Conservation (phyloP, 2,797 vertebrate species). For the Oophaga sylvatica region DNA sequence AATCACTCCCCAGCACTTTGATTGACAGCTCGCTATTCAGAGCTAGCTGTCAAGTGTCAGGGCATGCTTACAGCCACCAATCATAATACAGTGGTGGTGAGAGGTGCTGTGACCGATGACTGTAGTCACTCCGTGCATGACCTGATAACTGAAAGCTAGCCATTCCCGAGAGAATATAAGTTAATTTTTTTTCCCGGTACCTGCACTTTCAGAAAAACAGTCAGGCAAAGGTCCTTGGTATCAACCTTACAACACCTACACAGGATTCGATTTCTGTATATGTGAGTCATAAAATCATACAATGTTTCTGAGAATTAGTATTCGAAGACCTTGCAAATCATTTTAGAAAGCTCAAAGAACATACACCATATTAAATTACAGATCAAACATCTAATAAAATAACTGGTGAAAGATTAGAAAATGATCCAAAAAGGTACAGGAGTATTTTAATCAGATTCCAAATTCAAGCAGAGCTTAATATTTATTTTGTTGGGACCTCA, state of each 20-base stretch:
- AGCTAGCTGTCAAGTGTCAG: too few species aligned
- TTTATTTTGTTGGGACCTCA: neutral
- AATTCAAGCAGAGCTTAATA: neutral
- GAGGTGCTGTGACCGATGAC: too few species aligned
- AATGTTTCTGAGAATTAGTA: neutral
- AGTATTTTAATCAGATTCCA: neutral
- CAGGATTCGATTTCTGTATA: neutral
- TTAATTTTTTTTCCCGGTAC: too few species aligned
- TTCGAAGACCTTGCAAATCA: constrained; percentile 8
- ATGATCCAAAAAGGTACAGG: neutral
- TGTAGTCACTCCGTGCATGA: too few species aligned
- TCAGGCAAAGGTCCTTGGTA: neutral
- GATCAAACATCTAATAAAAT: neutral
- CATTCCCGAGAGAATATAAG: too few species aligned
- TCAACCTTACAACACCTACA: neutral
- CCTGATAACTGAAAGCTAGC: too few species aligned
- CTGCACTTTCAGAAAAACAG: too few species aligned
- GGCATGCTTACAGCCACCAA: too few species aligned
- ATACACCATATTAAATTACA: constrained; percentile 1
- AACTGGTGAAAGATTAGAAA: neutral
- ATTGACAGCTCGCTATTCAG: too few species aligned
- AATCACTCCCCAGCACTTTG: too few species aligned
- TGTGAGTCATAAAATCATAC: neutral
- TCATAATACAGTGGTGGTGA: too few species aligned
- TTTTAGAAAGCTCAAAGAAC: neutral